Evolutionary conservation across 2,797 vertebrate species (phyloP).

Genomic region (Neosalanx taihuensis): DNA sequence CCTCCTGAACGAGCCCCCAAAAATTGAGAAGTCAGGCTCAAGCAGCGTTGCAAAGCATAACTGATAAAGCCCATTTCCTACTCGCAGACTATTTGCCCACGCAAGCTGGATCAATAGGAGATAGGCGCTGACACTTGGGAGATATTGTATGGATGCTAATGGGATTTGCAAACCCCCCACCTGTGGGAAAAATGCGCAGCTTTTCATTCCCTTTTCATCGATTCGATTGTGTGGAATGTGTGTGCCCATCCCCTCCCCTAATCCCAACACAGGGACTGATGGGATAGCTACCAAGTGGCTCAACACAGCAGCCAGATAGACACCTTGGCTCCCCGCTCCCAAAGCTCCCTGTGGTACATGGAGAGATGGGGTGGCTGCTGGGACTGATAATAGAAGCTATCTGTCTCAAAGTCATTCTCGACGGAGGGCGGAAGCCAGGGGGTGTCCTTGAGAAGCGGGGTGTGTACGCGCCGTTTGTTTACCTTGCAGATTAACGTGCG

Average conservation of each 20-base stretch:
- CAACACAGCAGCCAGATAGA: slow-evolving; percentile 32
- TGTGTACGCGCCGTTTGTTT: slow-evolving; percentile 34
- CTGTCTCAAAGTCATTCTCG: slow-evolving; percentile 26
- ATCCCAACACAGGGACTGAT: slow-evolving; percentile 15
- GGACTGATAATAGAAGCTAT: slow-evolving; percentile 39
- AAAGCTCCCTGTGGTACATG: not conserved
- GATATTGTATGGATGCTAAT: not conserved
- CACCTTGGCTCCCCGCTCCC: not conserved
- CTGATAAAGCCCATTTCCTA: not conserved
- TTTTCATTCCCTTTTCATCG: slow-evolving; percentile 9
- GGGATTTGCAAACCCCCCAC: not conserved
- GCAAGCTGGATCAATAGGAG: not conserved
- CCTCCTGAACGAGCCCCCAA: not conserved
- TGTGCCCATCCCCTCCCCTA: slow-evolving; percentile 27
- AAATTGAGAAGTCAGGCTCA: not conserved
- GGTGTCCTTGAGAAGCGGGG: slow-evolving; percentile 27
- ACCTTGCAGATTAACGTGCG: slow-evolving; percentile 16
- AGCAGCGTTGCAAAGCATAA: not conserved
- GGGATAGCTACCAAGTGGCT: slow-evolving; percentile 29
- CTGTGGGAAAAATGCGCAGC: not conserved
- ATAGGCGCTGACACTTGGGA: not conserved
- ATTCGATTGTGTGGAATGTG: slow-evolving; percentile 29
- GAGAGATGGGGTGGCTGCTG: slow-evolving; percentile 14
- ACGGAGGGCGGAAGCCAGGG: not conserved
- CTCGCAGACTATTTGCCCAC: not conserved